Percentiles rank a stretch among this genome's conserved stretches.
phyloP scores from a whole-genome alignment of 2,888 invertebrate species.

The Theodoxus fluviatilis region DNA sequence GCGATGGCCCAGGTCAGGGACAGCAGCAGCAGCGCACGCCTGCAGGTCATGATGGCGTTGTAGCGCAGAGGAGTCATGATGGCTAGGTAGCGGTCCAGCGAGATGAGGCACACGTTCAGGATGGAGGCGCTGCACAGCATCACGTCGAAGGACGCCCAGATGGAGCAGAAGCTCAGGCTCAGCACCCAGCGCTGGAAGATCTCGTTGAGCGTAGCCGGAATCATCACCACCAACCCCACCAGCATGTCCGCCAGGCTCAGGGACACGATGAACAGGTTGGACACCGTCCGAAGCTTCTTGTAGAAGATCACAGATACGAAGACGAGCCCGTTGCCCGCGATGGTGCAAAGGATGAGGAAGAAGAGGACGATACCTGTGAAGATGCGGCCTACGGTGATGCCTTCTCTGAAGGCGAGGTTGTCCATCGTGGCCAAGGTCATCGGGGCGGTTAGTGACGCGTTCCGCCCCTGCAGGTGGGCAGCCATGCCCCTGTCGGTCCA shows the following conservation, averaged over 20 bases:
- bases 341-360: slow-evolving; percentile 41
- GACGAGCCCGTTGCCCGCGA: slow-evolving; percentile 46
- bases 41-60: slow-evolving; percentile 46
- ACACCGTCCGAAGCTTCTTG: slow-evolving; percentile 46
- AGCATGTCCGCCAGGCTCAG: slow-evolving; percentile 51
- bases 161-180: slow-evolving; percentile 43
- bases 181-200: slow-evolving; percentile 48
- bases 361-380: slow-evolving; percentile 39
- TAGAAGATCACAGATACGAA: slow-evolving; percentile 43
- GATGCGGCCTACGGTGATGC: slow-evolving; percentile 31
- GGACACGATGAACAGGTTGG: slow-evolving; percentile 53
- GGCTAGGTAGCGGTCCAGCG: slow-evolving; percentile 51
- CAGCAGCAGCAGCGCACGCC: slow-evolving; percentile 41
- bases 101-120: slow-evolving; percentile 53
- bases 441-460: too few species aligned
- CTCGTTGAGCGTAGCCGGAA: slow-evolving; percentile 49
- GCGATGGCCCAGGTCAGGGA: slow-evolving; percentile 45
- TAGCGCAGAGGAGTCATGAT: slow-evolving; percentile 54
- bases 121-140: slow-evolving; percentile 55
- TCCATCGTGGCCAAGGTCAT: slow-evolving; percentile 21
- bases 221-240: slow-evolving; percentile 54
- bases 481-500: not conserved
- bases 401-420: slow-evolving; percentile 6
- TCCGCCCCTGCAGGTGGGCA: slow-evolving; percentile 3
- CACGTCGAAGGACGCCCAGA: slow-evolving; percentile 56